Percentiles rank a stretch among this genome's conserved stretches.
Conservation (phyloP, 2,797 vertebrate genomes). For the Miopithecus talapoin region DNA sequence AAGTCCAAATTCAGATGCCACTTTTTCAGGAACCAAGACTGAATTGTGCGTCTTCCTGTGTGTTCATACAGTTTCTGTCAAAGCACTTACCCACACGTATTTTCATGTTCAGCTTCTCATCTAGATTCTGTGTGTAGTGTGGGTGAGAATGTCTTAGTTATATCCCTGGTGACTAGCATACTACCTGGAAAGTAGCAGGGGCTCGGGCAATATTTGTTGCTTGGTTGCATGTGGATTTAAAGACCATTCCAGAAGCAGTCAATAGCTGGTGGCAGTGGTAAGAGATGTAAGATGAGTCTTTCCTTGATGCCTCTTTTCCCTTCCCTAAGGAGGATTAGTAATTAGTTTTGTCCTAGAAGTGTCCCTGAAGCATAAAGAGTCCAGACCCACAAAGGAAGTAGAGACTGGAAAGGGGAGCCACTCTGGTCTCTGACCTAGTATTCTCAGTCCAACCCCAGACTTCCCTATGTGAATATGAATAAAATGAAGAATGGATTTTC, state of each 20-base stretch:
- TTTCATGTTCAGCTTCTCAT: not conserved
- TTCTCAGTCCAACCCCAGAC: not conserved
- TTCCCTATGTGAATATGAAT: not conserved
- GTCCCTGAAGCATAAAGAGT: not conserved
- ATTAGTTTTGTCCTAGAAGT: not conserved
- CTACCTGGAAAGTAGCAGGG: not conserved
- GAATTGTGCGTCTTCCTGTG: not conserved
- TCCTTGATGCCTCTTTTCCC: not conserved
- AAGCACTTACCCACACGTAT: not conserved
- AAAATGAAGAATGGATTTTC: not conserved
- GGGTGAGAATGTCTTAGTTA: not conserved
- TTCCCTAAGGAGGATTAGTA: not conserved
- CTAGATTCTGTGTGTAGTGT: not conserved
- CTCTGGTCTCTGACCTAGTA: not conserved
- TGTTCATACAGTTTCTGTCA: not conserved
- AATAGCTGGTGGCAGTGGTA: not conserved
- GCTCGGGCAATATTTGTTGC: not conserved
- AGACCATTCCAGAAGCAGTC: not conserved
- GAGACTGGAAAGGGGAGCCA: not conserved
- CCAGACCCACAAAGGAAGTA: not conserved
- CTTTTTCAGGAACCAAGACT: not conserved
- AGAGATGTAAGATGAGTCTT: not conserved
- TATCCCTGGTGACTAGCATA: not conserved
- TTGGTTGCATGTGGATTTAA: not conserved
- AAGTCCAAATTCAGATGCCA: not conserved